Evolutionary conservation across 2,888 invertebrate genomes (phyloP), one percentile per base, ranked within the genome.

Genomic region (Odontocolon sp.): DNA sequence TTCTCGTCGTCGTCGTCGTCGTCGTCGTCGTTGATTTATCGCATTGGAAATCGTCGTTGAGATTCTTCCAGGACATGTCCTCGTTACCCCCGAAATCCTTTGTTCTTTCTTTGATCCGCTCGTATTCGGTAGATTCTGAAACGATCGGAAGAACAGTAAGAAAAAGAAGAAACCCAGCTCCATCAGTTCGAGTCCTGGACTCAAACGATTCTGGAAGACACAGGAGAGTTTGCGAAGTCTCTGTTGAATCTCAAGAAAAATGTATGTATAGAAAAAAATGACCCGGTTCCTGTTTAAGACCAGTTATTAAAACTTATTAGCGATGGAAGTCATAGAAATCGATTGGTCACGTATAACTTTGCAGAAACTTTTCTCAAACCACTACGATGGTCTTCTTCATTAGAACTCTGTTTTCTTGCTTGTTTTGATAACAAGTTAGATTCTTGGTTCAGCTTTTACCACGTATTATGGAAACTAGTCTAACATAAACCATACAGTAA

Each of bases 81-180:
- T 84, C 84, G 83, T 85, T 84, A 84, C 81, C 80, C 78, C 81
- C 78, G 81, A 82, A 83, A 80, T 80, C 80, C 80, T 83, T 78
- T 82, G 82, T 81, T 77, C 81, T 11, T 38, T 63, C 79, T 71
- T 80, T 79, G 81, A 82, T 81, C 80, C 74, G 69, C 57, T 70
- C 78, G 50, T 50, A 66, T 61, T 59, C 40, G 57, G 61, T 4
- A 74, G 54, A 36, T n/a, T 61, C 52, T n/a, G n/a, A n/a, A 57
- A 26, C 1, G 5, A 36, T n/a, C n/a, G 14, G 16, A 40, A 63
- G 54, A 18, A 50, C 9, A 33, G 6, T 16, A 56, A 26, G 33
- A 67, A 31, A 42, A 69, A 69, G 28, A 18, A 63, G 4, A 6
- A 26, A 36, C n/a, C 26, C 23, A 67, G 50, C n/a, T 50, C 14